Percentiles rank a stretch among this genome's conserved stretches.
phyloP scores from a whole-genome alignment of 2,888 invertebrate genomes.

The Elmis aenea region DNA sequence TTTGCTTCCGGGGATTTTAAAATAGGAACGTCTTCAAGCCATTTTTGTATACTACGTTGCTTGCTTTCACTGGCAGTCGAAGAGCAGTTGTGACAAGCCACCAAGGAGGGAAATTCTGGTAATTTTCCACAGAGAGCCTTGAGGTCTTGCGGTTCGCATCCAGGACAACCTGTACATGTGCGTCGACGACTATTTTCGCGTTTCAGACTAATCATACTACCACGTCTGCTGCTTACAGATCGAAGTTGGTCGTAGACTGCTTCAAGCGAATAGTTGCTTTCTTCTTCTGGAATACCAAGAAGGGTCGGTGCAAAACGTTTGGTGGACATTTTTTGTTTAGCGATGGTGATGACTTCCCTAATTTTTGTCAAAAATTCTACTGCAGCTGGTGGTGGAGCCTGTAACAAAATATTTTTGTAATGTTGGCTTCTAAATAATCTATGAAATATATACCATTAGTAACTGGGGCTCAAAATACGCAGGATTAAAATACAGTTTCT shows the following conservation, averaged over 20 bases:
- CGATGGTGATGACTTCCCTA: slow-evolving; percentile 83
- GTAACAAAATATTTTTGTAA: slow-evolving; percentile 10
- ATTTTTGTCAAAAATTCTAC: slow-evolving; percentile 85
- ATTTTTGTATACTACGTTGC: slow-evolving; percentile 68
- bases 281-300: slow-evolving; percentile 78
- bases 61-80: slow-evolving; percentile 60
- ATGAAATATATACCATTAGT: slow-evolving; percentile 56
- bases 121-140: slow-evolving; percentile 40
- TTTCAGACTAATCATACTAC: slow-evolving; percentile 56
- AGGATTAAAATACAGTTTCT: slow-evolving; percentile 84
- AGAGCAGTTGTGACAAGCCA: slow-evolving; percentile 52
- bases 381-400: slow-evolving; percentile 88
- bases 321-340: slow-evolving; percentile 80
- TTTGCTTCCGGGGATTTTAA: slow-evolving; percentile 26
- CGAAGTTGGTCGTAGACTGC: slow-evolving; percentile 47
- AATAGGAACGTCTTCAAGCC: slow-evolving; percentile 69
- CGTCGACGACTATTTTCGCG: slow-evolving; percentile 58
- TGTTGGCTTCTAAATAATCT: slow-evolving; percentile 1
- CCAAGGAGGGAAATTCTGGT: slow-evolving; percentile 46
- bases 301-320: slow-evolving; percentile 77
- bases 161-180: slow-evolving; percentile 60
- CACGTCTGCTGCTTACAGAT: slow-evolving; percentile 49
- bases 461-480: slow-evolving; percentile 87
- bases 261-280: slow-evolving; percentile 50
- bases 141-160: slow-evolving; percentile 51